Percentiles rank a stretch among this genome's conserved stretches.
Conservation (phyloP, 2,113 vertebrate genomes). For the Otocyon megalotis region DNA sequence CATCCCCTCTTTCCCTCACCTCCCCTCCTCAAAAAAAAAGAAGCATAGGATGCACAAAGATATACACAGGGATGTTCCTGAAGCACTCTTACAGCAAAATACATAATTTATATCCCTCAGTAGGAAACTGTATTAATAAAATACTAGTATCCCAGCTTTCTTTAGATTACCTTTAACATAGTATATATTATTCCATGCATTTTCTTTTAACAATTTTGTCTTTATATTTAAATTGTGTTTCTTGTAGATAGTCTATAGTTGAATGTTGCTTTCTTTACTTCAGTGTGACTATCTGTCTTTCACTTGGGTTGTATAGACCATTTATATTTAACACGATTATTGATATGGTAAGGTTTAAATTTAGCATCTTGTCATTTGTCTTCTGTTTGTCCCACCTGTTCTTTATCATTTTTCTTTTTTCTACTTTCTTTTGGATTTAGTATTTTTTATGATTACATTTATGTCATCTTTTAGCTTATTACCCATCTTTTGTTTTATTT, state of each 20-base stretch:
- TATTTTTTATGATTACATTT: slow-evolving; percentile 40
- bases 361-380: background rate
- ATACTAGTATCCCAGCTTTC: background rate
- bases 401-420: slow-evolving; percentile 22
- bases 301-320: background rate
- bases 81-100: background rate
- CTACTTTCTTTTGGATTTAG: slow-evolving; percentile 17
- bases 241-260: background rate
- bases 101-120: background rate
- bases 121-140: background rate
- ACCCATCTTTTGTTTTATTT: background rate
- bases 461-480: background rate
- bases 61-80: background rate
- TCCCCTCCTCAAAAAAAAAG: background rate
- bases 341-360: slow-evolving; percentile 47
- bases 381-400: background rate
- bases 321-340: slow-evolving; percentile 38
- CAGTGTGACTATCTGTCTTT: background rate
- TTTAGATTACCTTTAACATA: slow-evolving; percentile 24
- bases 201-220: slow-evolving; percentile 39
- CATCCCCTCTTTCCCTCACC: too few species aligned
- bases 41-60: background rate
- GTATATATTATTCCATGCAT: background rate
- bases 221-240: slow-evolving; percentile 56
- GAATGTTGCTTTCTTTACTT: background rate